Conservation (phyloP, 2,888 invertebrate genomes). For the Steinernema scapterisci region DNA sequence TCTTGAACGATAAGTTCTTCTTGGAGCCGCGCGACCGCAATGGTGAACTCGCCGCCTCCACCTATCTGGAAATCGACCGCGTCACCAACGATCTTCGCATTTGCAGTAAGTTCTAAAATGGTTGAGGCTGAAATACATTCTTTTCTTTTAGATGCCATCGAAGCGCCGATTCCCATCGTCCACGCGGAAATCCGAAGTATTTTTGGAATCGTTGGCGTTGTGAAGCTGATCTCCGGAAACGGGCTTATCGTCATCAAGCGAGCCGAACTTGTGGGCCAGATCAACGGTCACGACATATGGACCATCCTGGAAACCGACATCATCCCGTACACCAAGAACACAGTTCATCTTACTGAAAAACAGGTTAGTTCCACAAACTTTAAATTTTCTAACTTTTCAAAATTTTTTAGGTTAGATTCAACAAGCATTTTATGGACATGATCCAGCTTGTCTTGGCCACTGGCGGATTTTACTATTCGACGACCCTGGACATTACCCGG, state of each 20-base stretch:
- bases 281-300: constrained; percentile 63
- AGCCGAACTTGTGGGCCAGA: constrained; percentile 55
- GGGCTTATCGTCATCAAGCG: constrained; percentile 57
- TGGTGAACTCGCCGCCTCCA: constrained; percentile 48
- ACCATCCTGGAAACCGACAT: constrained; percentile 66
- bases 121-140: neutral
- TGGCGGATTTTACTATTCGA: constrained; percentile 89
- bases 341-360: constrained; percentile 81
- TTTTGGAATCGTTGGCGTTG: constrained; percentile 62
- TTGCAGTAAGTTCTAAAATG: constrained; percentile 34
- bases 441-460: constrained; percentile 81
- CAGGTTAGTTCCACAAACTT: constrained; percentile 72
- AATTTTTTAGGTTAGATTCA: constrained; percentile 73
- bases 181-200: constrained; percentile 59
- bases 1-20: constrained; percentile 58
- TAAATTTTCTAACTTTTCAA: constrained; percentile 22
- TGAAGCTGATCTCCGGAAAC: constrained; percentile 61
- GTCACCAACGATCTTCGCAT: constrained; percentile 39
- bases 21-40: constrained; percentile 60
- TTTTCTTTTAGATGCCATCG: constrained; percentile 44
- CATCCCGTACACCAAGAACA: constrained; percentile 82
- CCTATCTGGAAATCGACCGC: constrained; percentile 60
- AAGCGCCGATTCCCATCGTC: constrained; percentile 54
- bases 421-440: constrained; percentile 84
- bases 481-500: constrained; percentile 89